phyloP scores from a whole-genome alignment of 2,888 invertebrate species.

The Drosophila paracracens region DNA sequence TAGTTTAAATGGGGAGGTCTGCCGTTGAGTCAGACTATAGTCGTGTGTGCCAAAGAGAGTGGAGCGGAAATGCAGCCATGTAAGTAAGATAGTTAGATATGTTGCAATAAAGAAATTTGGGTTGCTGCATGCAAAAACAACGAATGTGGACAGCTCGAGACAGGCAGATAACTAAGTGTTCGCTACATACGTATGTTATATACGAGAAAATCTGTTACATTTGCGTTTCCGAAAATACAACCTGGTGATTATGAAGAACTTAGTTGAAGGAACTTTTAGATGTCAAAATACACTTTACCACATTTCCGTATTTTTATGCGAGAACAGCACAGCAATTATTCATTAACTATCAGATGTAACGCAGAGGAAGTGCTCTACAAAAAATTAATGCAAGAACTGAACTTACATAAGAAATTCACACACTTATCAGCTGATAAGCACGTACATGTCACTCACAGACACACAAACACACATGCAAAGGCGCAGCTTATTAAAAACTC shows the following conservation, averaged over 20 bases:
- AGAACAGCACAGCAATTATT: neutral
- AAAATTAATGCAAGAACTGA: neutral
- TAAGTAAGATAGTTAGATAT: conserved; percentile 66
- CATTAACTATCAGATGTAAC: neutral
- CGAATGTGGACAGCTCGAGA: conserved; percentile 44
- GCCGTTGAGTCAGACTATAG: neutral
- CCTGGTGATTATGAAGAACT: neutral
- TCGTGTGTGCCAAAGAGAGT: conserved; percentile 25
- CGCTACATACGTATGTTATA: conserved; percentile 23
- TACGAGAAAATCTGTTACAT: conserved; percentile 17
- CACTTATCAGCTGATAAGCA: conserved; percentile 49
- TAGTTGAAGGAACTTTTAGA: neutral
- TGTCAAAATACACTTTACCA: neutral
- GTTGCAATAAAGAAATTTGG: conserved; percentile 68
- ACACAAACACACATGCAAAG: neutral
- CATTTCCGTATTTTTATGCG: neutral
- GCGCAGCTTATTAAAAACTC: conserved; percentile 51
- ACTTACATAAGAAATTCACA: conserved; percentile 8
- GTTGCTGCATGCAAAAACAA: conserved; percentile 19
- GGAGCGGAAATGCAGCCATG: conserved; percentile 63
- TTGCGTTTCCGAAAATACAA: neutral
- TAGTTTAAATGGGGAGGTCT: conserved; percentile 7
- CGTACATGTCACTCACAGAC: conserved; percentile 28
- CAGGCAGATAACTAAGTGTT: conserved; percentile 33
- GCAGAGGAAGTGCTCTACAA: neutral